Evolutionary conservation across 2,113 vertebrate genomes (phyloP), one percentile per base, ranked within the genome.

Genomic region (Cettia cetti): DNA sequence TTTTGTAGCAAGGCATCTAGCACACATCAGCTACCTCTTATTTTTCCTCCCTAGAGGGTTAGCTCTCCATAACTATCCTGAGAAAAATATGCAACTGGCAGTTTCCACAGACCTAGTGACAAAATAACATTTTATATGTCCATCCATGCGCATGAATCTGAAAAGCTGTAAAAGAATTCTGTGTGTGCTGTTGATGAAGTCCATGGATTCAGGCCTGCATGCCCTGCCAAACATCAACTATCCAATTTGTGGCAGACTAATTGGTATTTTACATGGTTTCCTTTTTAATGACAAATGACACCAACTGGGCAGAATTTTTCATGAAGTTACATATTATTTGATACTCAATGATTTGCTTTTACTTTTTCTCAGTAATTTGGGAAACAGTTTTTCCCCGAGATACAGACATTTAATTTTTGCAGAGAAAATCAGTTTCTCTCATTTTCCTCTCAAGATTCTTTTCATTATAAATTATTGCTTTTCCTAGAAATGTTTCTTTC

Each of bases 181-280:
- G 45, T 89, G 77, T 86, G 7, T 80, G 82, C 70, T 93, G 66
- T 37, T 94, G 94, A 72, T 90, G 88, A 90, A 61, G 88, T 45
- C 33, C 37, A 13, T 69, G 82, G 63, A 93, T 90, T 86, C 59
- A 59, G 37, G 31, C 42, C 59, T 92, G 85, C 49, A 56, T 30
- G n/a, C 16, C 21, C 37, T 90, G 86, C 66, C 92, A 92, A 93
- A 61, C 33, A 83, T 47, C 82, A 82, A 45, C 70, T 79, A 20
- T 72, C 33, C 70, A 91, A 85, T 93, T 95, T 91, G 70, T 85
- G 57, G 31, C 21, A 2, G 28, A 80, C 63, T 95, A 92, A 89
- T 94, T 96, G 78, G n/a, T 26, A 47, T 87, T 95, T 94, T 87
- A 71, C n/a, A 35, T 76, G 40, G 26, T 79, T 95, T 94, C 24